These are phyloP conservation scores for Esox niger DNA, from an alignment of 2,113 vertebrate genomes.

Conservation along the genomic window DNA sequence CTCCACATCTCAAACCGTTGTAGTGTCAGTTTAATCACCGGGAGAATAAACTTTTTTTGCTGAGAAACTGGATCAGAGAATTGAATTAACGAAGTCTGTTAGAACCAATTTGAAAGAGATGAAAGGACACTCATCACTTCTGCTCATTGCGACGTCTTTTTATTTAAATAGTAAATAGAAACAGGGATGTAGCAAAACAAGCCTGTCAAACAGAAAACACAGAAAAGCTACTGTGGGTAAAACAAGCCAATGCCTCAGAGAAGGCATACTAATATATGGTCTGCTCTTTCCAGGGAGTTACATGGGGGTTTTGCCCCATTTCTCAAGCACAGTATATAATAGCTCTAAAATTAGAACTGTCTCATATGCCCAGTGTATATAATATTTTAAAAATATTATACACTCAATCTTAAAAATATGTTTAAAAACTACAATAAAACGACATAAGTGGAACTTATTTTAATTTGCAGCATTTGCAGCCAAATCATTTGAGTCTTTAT, in stretches of 20 bases:
- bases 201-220: background rate
- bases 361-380: too few relatives aligned
- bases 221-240: constrained; percentile 11
- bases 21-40: constrained; percentile 10
- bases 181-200: background rate
- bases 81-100: constrained; percentile 19
- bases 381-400: too few relatives aligned
- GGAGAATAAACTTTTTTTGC: constrained; percentile 7
- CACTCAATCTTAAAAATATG: too few relatives aligned
- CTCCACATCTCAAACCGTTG: background rate
- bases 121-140: constrained; percentile 11
- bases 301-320: too few relatives aligned
- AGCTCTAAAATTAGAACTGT: too few relatives aligned
- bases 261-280: constrained; percentile 17
- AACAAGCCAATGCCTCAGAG: background rate
- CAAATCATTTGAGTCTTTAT: too few relatives aligned
- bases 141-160: background rate
- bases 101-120: constrained; percentile 15
- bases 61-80: constrained; percentile 18
- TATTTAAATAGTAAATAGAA: background rate
- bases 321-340: too few relatives aligned
- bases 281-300: background rate
- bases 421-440: too few relatives aligned
- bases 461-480: too few relatives aligned
- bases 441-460: too few relatives aligned